Conservation (phyloP, 2,888 invertebrate species). For the Syrphus vitripennis region DNA sequence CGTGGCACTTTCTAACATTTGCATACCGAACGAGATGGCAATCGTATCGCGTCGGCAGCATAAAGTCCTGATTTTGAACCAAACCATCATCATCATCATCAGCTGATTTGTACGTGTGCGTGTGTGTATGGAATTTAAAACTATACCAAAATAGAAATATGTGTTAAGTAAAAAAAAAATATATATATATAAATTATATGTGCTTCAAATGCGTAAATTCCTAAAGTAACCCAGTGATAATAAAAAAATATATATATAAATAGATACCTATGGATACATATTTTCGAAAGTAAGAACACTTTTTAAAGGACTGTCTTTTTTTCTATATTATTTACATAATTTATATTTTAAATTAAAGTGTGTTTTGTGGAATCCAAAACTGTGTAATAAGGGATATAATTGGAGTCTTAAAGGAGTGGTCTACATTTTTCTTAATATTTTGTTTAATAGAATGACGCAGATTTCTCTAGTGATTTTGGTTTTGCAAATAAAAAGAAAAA, state of each 20-base stretch:
- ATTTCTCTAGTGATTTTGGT: not conserved
- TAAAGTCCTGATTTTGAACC: conserved; percentile 39
- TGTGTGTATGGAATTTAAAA: conserved; percentile 24
- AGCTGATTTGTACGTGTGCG: conserved; percentile 55
- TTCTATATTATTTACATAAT: not conserved
- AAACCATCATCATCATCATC: conserved; percentile 50
- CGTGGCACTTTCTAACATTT: conserved; percentile 68
- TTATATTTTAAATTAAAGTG: not conserved
- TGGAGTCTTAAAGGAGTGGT: not conserved
- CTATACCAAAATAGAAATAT: conserved; percentile 17
- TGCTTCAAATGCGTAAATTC: conserved; percentile 23
- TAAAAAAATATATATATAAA: too few relatives aligned
- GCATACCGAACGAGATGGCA: conserved; percentile 63
- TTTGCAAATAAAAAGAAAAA: not conserved
- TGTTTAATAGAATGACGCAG: not conserved
- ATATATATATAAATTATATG: not conserved
- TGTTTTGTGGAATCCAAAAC: not conserved
- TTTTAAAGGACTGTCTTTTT: not conserved
- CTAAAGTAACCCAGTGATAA: conserved; percentile 9
- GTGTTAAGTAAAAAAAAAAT: not conserved
- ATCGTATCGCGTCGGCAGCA: conserved; percentile 55
- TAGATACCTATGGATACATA: not conserved
- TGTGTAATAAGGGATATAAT: not conserved
- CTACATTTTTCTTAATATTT: not conserved
- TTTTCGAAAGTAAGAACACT: not conserved